Percentiles rank a stretch among this genome's conserved stretches.
phyloP scores from a whole-genome alignment of 2,888 invertebrate species.

The Phragmatobia fuliginosa region DNA sequence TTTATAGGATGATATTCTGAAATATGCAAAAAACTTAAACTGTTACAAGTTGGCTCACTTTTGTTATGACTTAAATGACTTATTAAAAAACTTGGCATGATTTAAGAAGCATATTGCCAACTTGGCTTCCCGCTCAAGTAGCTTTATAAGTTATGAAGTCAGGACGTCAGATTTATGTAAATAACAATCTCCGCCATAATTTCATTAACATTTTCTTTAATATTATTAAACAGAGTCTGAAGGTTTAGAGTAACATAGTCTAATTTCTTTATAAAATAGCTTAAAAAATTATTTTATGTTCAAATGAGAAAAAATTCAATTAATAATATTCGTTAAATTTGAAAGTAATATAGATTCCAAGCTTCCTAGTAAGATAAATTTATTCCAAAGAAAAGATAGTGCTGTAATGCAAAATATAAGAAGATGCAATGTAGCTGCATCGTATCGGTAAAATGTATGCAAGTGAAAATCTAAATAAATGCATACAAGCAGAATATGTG shows the following conservation, averaged over 20 bases:
- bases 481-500: constrained; percentile 41
- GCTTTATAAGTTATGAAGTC: constrained; percentile 9
- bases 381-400: constrained; percentile 23
- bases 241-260: too few relatives aligned
- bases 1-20: background rate
- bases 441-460: constrained; percentile 43
- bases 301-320: background rate
- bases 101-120: constrained; percentile 17
- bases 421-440: constrained; percentile 31
- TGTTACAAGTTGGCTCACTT: constrained; percentile 6
- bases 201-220: constrained; percentile 5
- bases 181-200: constrained; percentile 8
- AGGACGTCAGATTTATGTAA: constrained; percentile 13
- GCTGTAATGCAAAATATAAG: constrained; percentile 23
- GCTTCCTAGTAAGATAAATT: background rate
- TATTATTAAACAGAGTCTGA: constrained; percentile 5
- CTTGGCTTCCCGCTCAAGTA: constrained; percentile 12
- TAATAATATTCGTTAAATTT: background rate
- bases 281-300: background rate
- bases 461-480: constrained; percentile 50
- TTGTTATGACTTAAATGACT: constrained; percentile 11
- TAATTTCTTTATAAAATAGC: too few relatives aligned
- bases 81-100: constrained; percentile 22
- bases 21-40: constrained; percentile 7
- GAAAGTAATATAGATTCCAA: background rate